Conservation (phyloP, 2,888 invertebrate genomes). For the Halocaridina rubra region DNA sequence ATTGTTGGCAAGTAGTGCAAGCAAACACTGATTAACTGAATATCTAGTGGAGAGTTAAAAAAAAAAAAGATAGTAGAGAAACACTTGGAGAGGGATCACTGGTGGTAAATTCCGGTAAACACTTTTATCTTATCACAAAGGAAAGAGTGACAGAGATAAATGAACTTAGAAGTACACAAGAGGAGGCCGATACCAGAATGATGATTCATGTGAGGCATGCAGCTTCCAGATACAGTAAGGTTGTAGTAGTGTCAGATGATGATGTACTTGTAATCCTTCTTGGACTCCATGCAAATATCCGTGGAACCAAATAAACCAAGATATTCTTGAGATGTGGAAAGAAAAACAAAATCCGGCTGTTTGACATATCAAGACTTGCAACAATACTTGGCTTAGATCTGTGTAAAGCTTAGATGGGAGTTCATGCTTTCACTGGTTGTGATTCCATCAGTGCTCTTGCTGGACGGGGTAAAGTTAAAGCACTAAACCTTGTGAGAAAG, state of each 20-base stretch:
- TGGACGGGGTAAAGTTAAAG: neutral
- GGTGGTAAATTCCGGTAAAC: neutral
- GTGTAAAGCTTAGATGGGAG: neutral
- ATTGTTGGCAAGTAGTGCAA: slow-evolving; percentile 1
- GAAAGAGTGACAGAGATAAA: neutral
- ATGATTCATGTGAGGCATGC: neutral
- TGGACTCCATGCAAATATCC: neutral
- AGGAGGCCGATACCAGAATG: neutral
- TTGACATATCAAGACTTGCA: neutral
- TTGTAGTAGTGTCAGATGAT: neutral
- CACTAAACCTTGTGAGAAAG: slow-evolving; percentile 12
- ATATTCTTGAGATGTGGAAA: neutral
- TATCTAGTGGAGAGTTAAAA: neutral
- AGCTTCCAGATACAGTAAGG: neutral
- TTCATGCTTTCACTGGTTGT: neutral
- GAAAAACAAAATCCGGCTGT: neutral
- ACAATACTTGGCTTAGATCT: neutral
- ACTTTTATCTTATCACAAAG: neutral
- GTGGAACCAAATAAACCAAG: neutral
- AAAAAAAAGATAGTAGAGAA: neutral
- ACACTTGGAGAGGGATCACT: neutral
- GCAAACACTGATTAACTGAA: neutral
- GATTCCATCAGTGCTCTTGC: neutral
- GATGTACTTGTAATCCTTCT: neutral
- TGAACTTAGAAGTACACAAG: neutral